A percentile compares a stretch with the other conserved stretches of the same genome.
phyloP scores from a whole-genome alignment of 2,888 invertebrate species.

The Carcina quercana region DNA sequence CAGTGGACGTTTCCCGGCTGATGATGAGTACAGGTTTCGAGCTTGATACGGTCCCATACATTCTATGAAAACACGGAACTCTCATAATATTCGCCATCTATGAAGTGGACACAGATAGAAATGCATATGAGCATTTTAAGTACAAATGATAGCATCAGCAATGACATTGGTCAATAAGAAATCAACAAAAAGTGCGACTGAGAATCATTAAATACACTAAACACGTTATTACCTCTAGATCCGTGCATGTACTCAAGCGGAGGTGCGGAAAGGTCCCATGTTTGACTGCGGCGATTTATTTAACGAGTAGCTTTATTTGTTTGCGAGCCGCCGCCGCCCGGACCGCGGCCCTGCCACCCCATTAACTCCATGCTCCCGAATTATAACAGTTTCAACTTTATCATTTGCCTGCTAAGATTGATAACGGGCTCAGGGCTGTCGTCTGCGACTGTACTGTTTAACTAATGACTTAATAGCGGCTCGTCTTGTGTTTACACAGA shows the following conservation, averaged over 20 bases:
- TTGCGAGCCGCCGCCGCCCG: conserved; percentile 39
- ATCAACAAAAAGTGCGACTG: no score
- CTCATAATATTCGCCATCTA: no score
- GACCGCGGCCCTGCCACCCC: conserved; percentile 43
- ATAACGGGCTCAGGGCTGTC: conserved; percentile 20
- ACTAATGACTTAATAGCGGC: conserved; percentile 56
- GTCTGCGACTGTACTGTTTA: conserved; percentile 35
- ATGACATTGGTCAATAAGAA: no score
- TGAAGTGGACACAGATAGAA: no score
- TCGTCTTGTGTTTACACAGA: conserved; percentile 39
- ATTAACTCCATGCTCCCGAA: conserved; percentile 43
- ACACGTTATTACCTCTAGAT: conserved; percentile 45
- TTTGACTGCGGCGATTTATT: conserved; percentile 59
- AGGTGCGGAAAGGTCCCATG: conserved; percentile 55
- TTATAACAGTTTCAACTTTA: conserved; percentile 45
- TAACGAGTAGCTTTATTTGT: conserved; percentile 61
- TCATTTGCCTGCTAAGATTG: conserved; percentile 27
- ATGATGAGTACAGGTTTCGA: no score
- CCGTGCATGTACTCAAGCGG: conserved; percentile 49
- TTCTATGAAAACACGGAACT: no score
- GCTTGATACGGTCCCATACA: no score
- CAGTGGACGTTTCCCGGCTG: no score
- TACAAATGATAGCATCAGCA: no score
- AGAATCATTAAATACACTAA: conserved; percentile 18
- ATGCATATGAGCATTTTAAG: no score